Conservation (phyloP, 2,888 invertebrate genomes). For the Callimorpha dominula region DNA sequence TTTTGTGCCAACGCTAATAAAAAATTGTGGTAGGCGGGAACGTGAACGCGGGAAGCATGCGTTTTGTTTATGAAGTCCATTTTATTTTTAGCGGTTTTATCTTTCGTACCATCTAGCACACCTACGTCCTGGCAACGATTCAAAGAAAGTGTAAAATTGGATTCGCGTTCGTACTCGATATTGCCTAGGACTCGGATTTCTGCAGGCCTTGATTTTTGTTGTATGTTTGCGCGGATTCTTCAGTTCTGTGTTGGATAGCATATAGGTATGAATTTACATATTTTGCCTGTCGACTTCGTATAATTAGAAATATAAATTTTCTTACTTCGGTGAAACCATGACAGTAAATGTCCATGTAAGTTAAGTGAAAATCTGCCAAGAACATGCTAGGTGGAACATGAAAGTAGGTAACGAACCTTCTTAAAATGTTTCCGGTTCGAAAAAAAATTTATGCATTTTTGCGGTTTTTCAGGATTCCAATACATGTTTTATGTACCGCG, state of each 20-base stretch:
- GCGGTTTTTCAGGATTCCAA: not conserved
- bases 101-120: conserved; percentile 81
- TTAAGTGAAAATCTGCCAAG: not conserved
- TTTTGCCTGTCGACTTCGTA: not conserved
- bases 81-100: conserved; percentile 83
- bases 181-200: conserved; percentile 67
- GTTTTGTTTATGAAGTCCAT: conserved; percentile 81
- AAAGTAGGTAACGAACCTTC: not conserved
- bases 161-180: conserved; percentile 61
- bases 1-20: conserved; percentile 55
- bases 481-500: not conserved
- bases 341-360: not conserved
- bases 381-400: not conserved
- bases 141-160: conserved; percentile 84
- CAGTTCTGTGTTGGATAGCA: not conserved
- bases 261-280: not conserved
- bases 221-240: conserved; percentile 21
- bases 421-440: not conserved
- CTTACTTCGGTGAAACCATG: not conserved
- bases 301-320: not conserved
- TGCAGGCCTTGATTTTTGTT: conserved; percentile 45
- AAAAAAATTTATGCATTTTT: not conserved
- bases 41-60: conserved; percentile 67
- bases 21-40: conserved; percentile 63
- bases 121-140: conserved; percentile 82